Conservation (phyloP, 2,113 vertebrate species). For the Chitala chitala region DNA sequence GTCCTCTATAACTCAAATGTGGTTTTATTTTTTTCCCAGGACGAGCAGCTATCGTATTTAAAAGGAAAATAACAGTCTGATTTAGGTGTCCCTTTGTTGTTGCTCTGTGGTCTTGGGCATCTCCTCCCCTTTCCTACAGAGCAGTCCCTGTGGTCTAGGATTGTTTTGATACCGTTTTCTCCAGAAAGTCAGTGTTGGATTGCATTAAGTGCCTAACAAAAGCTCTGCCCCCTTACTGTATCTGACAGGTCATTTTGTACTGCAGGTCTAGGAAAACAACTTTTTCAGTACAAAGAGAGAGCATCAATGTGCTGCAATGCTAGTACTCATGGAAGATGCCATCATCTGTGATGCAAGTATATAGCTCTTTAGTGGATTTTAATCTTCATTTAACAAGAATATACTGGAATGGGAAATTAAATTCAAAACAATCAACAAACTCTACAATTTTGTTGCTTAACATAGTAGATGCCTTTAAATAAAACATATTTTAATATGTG, state of each 20-base stretch:
- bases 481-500: too few species aligned
- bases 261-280: not conserved
- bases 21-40: conserved; percentile 1
- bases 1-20: not conserved
- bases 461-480: too few species aligned
- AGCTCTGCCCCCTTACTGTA: not conserved
- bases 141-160: not conserved
- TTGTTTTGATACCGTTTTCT: conserved; percentile 24
- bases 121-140: not conserved
- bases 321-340: not conserved
- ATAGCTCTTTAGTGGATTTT: too few species aligned
- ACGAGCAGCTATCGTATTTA: conserved; percentile 27
- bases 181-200: conserved; percentile 1
- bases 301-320: not conserved
- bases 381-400: too few species aligned
- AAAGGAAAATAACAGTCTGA: conserved; percentile 29
- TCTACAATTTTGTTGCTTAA: too few species aligned
- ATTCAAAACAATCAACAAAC: too few species aligned
- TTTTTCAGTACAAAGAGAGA: not conserved
- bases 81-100: conserved; percentile 27
- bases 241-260: not conserved
- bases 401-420: too few species aligned
- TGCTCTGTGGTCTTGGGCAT: not conserved
- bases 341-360: too few species aligned
- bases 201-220: not conserved